phyloP scores from a whole-genome alignment of 2,113 vertebrate genomes.

The Lonchura striata region DNA sequence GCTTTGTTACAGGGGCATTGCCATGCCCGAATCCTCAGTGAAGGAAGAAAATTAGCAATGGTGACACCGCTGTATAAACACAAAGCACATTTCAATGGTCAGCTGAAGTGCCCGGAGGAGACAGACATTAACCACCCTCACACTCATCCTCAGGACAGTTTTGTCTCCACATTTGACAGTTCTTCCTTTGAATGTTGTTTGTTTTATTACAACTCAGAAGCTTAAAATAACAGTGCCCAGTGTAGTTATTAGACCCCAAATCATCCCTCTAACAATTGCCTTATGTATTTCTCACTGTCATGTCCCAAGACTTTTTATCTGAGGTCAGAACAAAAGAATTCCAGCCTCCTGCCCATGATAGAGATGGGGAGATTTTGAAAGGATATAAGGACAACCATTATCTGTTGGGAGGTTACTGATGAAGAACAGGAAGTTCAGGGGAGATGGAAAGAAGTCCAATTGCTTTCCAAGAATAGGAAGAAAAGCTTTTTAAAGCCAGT shows the following conservation, averaged over 20 bases:
- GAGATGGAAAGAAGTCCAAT: not conserved
- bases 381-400: not conserved
- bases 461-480: not conserved
- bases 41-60: not conserved
- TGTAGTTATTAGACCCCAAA: not conserved
- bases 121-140: not conserved
- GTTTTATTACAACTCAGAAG: not conserved
- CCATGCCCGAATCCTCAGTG: not conserved
- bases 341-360: not conserved
- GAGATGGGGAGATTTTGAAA: not conserved
- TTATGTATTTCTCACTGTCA: not conserved
- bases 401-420: not conserved
- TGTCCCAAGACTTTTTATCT: not conserved
- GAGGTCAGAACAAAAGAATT: slow-evolving; percentile 2
- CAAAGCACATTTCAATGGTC: not conserved
- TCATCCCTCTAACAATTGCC: not conserved
- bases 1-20: not conserved
- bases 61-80: not conserved
- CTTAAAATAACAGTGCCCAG: not conserved
- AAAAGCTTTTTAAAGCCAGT: not conserved
- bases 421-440: not conserved
- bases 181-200: not conserved
- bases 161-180: not conserved
- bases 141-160: not conserved
- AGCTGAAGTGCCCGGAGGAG: not conserved